These are phyloP conservation scores for Elysia chlorotica DNA, from an alignment of 1,140 invertebrate species.

Conservation along the genomic window DNA sequence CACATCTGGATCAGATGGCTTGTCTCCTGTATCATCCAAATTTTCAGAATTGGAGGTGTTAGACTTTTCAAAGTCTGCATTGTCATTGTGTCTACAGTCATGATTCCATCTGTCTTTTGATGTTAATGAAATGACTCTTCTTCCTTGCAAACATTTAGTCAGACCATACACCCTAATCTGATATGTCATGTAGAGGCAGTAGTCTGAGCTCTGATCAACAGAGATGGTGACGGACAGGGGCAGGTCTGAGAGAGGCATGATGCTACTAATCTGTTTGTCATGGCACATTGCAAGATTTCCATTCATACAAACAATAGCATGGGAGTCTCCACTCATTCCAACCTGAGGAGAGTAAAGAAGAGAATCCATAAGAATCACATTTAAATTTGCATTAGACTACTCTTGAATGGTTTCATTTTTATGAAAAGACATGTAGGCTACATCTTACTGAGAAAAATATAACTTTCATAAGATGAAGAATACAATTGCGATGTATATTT, in stretches of 20 bases:
- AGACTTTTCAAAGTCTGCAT: too few species aligned
- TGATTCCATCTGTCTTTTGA: too few species aligned
- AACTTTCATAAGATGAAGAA: neutral
- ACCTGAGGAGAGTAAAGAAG: slow-evolving; percentile 26
- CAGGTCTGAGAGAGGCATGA: slow-evolving; percentile 43
- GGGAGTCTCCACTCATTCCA: slow-evolving; percentile 42
- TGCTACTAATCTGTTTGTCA: slow-evolving; percentile 38
- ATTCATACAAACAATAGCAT: slow-evolving; percentile 47
- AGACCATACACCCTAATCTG: slow-evolving; percentile 36
- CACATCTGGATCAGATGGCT: neutral
- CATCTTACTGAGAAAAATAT: neutral
- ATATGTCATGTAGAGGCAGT: slow-evolving; percentile 43
- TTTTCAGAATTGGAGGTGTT: too few species aligned
- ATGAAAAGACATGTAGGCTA: too few species aligned
- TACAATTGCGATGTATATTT: neutral
- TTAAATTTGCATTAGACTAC: neutral
- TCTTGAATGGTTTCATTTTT: too few species aligned
- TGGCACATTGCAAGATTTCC: slow-evolving; percentile 43
- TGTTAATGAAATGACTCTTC: slow-evolving; percentile 29
- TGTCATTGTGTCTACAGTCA: too few species aligned
- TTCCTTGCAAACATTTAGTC: slow-evolving; percentile 41
- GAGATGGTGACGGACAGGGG: slow-evolving; percentile 46
- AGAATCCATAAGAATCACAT: neutral
- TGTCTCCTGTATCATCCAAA: neutral
- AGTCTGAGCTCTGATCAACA: slow-evolving; percentile 34